phyloP scores from a whole-genome alignment of 2,888 invertebrate genomes.

The Calliscelio sp. region DNA sequence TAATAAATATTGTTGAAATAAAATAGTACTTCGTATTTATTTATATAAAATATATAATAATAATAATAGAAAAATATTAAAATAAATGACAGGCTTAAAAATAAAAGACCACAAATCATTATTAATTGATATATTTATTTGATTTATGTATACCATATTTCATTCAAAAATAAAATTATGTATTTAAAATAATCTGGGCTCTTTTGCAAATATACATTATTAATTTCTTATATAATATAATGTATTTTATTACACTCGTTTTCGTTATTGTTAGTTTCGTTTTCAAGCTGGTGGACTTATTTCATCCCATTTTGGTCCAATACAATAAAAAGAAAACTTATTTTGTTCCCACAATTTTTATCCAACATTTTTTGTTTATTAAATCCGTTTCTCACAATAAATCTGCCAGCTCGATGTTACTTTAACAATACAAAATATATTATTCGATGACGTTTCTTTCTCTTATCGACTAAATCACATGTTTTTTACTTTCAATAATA shows the following conservation, averaged over 20 bases:
- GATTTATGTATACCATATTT: slow-evolving; percentile 84
- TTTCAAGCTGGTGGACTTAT: slow-evolving; percentile 55
- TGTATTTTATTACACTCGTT: slow-evolving; percentile 76
- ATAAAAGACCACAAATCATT: slow-evolving; percentile 74
- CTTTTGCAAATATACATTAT: slow-evolving; percentile 82
- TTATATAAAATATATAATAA: too few relatives aligned
- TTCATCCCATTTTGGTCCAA: not conserved
- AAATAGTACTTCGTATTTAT: too few relatives aligned
- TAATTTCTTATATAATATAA: slow-evolving; percentile 75
- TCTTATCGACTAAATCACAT: slow-evolving; percentile 85
- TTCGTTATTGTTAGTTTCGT: slow-evolving; percentile 54
- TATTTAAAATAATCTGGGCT: slow-evolving; percentile 85
- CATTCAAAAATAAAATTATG: slow-evolving; percentile 86
- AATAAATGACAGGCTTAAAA: not conserved
- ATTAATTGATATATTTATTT: slow-evolving; percentile 71
- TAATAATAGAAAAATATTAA: too few relatives aligned
- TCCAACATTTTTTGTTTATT: too few relatives aligned
- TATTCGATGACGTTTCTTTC: slow-evolving; percentile 80
- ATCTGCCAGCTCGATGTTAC: slow-evolving; percentile 55
- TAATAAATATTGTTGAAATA: too few relatives aligned
- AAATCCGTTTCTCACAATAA: slow-evolving; percentile 27
- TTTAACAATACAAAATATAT: slow-evolving; percentile 63
- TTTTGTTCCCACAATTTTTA: not conserved
- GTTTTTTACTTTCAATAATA: slow-evolving; percentile 84
- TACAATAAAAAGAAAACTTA: not conserved